Evolutionary conservation across 2,113 vertebrate genomes (phyloP).

Genomic region (Vidua chalybeata): DNA sequence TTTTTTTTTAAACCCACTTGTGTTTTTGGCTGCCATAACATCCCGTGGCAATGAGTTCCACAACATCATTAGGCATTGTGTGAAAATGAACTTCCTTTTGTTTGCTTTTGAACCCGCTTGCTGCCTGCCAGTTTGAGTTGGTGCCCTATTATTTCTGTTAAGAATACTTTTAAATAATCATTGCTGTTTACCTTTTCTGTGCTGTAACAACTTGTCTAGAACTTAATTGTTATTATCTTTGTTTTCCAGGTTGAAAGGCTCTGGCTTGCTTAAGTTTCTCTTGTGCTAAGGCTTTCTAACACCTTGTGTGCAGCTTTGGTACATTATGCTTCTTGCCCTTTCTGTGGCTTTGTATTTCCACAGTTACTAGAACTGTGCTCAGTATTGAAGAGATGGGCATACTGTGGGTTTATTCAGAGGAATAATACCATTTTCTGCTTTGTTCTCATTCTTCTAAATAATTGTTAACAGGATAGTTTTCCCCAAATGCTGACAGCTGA

Average conservation of each 20-base stretch:
- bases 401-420: background rate
- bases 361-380: background rate
- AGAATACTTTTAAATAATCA: conserved; percentile 38
- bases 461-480: background rate
- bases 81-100: conserved; percentile 57
- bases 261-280: background rate
- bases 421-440: background rate
- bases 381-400: background rate
- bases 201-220: conserved; percentile 15
- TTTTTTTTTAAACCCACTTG: conserved; percentile 41
- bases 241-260: background rate
- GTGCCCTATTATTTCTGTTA: conserved; percentile 34
- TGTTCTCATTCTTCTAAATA: background rate
- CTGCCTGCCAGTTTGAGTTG: conserved; percentile 46
- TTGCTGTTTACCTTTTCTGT: conserved; percentile 29
- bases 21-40: conserved; percentile 57
- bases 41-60: conserved; percentile 57
- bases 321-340: background rate
- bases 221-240: background rate
- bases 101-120: conserved; percentile 4
- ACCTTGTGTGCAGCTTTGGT: background rate
- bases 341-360: background rate
- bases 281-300: background rate
- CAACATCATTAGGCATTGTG: conserved; percentile 59
- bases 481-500: background rate